Conservation (phyloP, 2,888 invertebrate species). For the Andricus curvator region DNA sequence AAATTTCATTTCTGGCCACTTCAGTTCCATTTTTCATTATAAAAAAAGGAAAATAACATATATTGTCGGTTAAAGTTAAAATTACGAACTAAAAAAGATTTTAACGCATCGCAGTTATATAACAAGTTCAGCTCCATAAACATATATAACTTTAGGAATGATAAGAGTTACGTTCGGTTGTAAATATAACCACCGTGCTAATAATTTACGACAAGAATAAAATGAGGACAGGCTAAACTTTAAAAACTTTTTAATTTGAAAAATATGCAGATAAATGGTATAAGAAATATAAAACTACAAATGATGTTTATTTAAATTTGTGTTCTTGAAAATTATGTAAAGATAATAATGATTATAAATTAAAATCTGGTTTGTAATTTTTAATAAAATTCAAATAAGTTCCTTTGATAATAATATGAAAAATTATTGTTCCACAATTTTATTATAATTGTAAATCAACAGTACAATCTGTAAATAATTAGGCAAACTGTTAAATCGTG, state of each 20-base stretch:
- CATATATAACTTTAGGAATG: constrained; percentile 52
- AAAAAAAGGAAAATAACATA: not conserved
- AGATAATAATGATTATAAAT: not conserved
- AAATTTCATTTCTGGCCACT: not conserved
- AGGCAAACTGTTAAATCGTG: too few relatives aligned
- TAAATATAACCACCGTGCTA: constrained; percentile 55
- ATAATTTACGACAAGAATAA: constrained; percentile 54
- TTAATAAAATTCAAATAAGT: not conserved
- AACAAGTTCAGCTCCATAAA: constrained; percentile 18
- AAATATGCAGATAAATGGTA: not conserved
- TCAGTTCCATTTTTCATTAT: not conserved
- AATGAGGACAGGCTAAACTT: not conserved
- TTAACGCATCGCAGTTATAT: not conserved
- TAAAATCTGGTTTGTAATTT: not conserved
- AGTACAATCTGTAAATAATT: too few relatives aligned
- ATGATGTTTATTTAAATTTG: not conserved
- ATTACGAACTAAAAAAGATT: too few relatives aligned
- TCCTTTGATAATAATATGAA: too few relatives aligned
- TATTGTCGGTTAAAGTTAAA: not conserved
- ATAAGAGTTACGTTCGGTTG: constrained; percentile 59
- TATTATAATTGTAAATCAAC: too few relatives aligned
- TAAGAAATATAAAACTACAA: not conserved
- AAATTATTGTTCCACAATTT: too few relatives aligned
- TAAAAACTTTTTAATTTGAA: not conserved
- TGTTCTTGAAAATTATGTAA: not conserved